Evolutionary conservation across 2,797 vertebrate genomes (phyloP).

Genomic region (Rachycentron canadum): DNA sequence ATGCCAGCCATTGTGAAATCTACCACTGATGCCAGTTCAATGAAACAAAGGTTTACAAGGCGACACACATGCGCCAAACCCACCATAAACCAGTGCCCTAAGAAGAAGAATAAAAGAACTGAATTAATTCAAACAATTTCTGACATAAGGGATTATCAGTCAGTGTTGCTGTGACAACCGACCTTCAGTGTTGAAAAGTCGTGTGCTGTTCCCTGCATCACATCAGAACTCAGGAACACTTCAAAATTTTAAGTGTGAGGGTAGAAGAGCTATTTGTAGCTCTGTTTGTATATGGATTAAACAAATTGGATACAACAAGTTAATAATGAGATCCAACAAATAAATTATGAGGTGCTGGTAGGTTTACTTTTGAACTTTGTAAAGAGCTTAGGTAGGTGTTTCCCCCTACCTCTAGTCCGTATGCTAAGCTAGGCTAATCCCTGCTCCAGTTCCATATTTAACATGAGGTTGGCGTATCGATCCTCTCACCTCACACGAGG

Average conservation of each 20-base stretch:
- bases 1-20: conserved; percentile 33
- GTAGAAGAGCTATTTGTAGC: background rate
- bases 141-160: conserved; percentile 6
- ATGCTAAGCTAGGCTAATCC: too few relatives aligned
- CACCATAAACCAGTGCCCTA: background rate
- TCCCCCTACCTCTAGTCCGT: too few relatives aligned
- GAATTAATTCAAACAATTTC: background rate
- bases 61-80: conserved; percentile 23
- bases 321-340: too few relatives aligned
- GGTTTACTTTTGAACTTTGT: too few relatives aligned
- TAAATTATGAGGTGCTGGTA: too few relatives aligned
- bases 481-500: background rate
- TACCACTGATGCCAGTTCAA: conserved; percentile 26
- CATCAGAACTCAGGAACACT: background rate
- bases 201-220: background rate
- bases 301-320: background rate
- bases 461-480: background rate
- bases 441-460: too few relatives aligned
- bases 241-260: background rate
- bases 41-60: conserved; percentile 33
- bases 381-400: too few relatives aligned
- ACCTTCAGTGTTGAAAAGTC: background rate
- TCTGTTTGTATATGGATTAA: too few relatives aligned
- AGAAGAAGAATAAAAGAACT: background rate
- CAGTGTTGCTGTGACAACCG: conserved; percentile 8